Evolutionary conservation across 2,888 invertebrate species (phyloP).

Genomic region (Dexiosoma caninum): DNA sequence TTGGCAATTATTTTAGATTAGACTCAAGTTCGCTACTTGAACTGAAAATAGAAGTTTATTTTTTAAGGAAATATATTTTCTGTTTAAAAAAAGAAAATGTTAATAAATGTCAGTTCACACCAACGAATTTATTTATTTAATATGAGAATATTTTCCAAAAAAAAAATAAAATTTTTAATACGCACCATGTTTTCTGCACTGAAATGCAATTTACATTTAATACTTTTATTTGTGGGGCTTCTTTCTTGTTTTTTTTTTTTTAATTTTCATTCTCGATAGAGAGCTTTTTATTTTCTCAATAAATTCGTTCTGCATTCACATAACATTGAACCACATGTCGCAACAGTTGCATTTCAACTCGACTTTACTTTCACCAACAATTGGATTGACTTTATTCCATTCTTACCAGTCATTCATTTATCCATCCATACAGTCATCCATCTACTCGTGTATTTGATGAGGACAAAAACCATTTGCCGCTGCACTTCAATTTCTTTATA

Average conservation of each 20-base stretch:
- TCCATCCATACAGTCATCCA: slow-evolving; percentile 4
- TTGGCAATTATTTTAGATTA: no score
- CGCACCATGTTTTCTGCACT: not conserved
- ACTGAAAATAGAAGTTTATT: no score
- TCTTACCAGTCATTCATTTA: not conserved
- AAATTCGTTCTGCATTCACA: slow-evolving; percentile 20
- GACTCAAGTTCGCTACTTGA: no score
- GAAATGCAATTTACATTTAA: slow-evolving; percentile 33
- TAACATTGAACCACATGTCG: slow-evolving; percentile 48
- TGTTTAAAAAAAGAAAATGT: no score
- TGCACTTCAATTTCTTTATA: slow-evolving; percentile 20
- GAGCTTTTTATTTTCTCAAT: slow-evolving; percentile 11
- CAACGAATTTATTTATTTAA: no score
- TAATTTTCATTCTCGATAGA: not conserved
- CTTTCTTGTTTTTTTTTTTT: not conserved
- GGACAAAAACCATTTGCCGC: slow-evolving; percentile 39
- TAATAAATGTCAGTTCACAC: no score
- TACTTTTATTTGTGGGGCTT: not conserved
- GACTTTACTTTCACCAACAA: slow-evolving; percentile 37
- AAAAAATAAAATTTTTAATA: no score
- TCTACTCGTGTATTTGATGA: slow-evolving; percentile 12
- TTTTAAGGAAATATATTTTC: no score
- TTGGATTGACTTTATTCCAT: slow-evolving; percentile 50
- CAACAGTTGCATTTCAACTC: slow-evolving; percentile 47
- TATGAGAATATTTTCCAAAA: no score